Conservation (phyloP, 2,113 vertebrate genomes). For the Saccopteryx bilineata region DNA sequence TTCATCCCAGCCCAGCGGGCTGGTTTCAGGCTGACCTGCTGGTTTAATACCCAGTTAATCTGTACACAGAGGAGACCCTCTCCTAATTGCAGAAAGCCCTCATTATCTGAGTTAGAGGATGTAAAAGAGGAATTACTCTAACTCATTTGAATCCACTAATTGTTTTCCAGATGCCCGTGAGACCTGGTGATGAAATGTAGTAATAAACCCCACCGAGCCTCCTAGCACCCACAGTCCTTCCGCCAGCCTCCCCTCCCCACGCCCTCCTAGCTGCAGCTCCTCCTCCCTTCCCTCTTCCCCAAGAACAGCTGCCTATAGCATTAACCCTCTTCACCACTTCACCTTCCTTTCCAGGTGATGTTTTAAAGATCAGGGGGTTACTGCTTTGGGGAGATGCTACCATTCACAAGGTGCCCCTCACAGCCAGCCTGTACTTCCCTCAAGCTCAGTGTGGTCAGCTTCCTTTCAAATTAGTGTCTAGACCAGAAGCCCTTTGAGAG, state of each 20-base stretch:
- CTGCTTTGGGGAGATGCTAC: neutral
- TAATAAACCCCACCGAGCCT: neutral
- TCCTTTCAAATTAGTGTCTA: neutral
- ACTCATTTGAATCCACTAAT: neutral
- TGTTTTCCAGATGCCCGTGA: conserved; percentile 45
- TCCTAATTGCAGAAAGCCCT: conserved; percentile 23
- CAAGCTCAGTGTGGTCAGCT: neutral
- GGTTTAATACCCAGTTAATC: conserved; percentile 23
- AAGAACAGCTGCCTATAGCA: neutral
- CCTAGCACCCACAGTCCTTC: neutral
- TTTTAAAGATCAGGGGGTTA: neutral
- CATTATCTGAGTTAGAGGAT: conserved; percentile 18
- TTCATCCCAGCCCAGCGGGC: neutral
- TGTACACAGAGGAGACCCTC: neutral
- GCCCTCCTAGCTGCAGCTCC: neutral
- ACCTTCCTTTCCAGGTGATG: neutral
- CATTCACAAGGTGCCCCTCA: neutral
- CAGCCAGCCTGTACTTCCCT: neutral
- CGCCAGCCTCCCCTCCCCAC: neutral
- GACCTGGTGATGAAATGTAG: neutral
- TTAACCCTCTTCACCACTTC: neutral
- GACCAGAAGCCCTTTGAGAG: neutral
- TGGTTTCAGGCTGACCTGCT: neutral
- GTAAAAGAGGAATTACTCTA: neutral
- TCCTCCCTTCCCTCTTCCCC: neutral